Conservation (phyloP, 1,140 invertebrate genomes). For the Cydia amplana region DNA sequence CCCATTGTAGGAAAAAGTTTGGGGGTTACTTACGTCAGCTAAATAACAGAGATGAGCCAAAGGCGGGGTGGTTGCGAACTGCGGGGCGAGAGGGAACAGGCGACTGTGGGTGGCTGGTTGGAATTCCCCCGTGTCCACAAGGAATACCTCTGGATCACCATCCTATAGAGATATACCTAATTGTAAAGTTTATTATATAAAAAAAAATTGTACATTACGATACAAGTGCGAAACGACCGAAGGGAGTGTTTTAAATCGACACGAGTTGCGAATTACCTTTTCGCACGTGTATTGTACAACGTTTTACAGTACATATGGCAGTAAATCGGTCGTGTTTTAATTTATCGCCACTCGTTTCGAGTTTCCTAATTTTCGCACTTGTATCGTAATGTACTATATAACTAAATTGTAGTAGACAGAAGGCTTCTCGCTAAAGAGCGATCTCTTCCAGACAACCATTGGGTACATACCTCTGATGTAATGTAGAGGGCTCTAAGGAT, state of each 20-base stretch:
- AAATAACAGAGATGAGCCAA: background rate
- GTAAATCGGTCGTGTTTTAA: no score
- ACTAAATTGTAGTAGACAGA: background rate
- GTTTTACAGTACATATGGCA: no score
- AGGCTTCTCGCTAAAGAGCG: no score
- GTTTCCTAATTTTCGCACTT: no score
- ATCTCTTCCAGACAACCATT: no score
- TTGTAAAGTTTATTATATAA: background rate
- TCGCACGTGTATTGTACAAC: no score
- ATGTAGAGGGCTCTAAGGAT: background rate
- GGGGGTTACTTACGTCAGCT: background rate
- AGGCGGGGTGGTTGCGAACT: constrained; percentile 3
- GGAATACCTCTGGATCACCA: background rate
- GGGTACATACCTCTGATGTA: background rate
- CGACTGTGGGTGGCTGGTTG: background rate
- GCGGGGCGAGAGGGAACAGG: background rate
- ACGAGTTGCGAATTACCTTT: no score
- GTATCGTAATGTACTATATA: no score
- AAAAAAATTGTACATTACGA: no score
- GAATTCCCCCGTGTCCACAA: constrained; percentile 7
- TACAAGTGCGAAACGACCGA: no score
- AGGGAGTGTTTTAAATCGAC: no score
- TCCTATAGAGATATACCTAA: background rate
- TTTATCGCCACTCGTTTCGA: no score
- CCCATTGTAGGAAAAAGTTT: background rate